Conservation (phyloP, 2,797 vertebrate genomes). For the Arremon brunneinucha region DNA sequence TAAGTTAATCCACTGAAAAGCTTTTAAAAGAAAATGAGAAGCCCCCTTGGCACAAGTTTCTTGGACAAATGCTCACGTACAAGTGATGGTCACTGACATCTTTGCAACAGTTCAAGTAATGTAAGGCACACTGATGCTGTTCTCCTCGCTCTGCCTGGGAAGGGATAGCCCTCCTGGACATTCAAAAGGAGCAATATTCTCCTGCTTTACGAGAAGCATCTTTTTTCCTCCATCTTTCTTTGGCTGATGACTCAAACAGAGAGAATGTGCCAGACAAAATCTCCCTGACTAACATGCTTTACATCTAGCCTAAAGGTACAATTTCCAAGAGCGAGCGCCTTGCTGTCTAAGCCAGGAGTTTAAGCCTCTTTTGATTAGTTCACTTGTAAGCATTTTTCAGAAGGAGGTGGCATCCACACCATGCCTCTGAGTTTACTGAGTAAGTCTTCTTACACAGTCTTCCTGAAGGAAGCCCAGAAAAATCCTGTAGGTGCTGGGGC, state of each 20-base stretch:
- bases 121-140: background rate
- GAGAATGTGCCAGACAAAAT: background rate
- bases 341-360: constrained; percentile 28
- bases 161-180: background rate
- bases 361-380: constrained; percentile 36
- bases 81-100: background rate
- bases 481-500: background rate
- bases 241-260: constrained; percentile 23
- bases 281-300: constrained; percentile 36
- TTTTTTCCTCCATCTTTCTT: background rate
- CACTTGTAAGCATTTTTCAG: background rate
- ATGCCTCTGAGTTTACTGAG: background rate
- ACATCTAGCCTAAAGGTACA: constrained; percentile 51
- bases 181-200: background rate
- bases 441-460: background rate
- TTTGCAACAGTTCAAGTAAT: background rate
- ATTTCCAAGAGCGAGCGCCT: constrained; percentile 38
- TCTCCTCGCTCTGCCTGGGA: background rate
- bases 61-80: background rate
- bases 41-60: background rate
- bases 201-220: background rate
- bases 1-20: background rate
- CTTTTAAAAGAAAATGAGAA: background rate
- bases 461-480: background rate
- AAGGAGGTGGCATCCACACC: background rate